These are phyloP conservation scores for Syrphus vitripennis DNA, from an alignment of 2,888 invertebrate species.

Conservation along the genomic window DNA sequence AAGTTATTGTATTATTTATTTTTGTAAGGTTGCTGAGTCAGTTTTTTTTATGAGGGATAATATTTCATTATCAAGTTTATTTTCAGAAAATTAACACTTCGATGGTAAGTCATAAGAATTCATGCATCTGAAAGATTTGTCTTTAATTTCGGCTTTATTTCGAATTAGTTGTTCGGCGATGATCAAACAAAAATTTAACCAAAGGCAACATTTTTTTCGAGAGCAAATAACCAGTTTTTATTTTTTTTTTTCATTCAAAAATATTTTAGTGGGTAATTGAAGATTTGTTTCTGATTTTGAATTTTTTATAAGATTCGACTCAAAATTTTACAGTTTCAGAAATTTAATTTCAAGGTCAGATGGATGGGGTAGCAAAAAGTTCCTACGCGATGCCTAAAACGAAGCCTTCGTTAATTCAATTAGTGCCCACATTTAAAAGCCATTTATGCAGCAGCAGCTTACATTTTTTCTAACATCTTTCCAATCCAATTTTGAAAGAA, in stretches of 20 bases:
- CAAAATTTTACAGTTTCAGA: too few relatives aligned
- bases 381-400: too few relatives aligned
- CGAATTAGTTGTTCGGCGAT: neutral
- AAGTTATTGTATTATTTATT: conserved; percentile 46
- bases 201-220: neutral
- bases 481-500: conserved; percentile 19
- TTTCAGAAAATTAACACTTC: neutral
- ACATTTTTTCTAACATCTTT: conserved; percentile 8
- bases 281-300: too few relatives aligned
- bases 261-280: too few relatives aligned
- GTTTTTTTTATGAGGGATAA: neutral
- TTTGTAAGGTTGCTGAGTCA: conserved; percentile 9
- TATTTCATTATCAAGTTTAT: neutral
- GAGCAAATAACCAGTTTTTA: too few relatives aligned
- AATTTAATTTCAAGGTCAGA: too few relatives aligned
- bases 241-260: too few relatives aligned
- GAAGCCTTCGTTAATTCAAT: too few relatives aligned
- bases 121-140: neutral
- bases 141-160: neutral
- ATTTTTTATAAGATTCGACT: too few relatives aligned
- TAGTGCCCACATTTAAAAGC: neutral
- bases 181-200: neutral
- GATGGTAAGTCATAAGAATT: neutral
- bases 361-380: too few relatives aligned
- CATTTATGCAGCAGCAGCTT: neutral